Base-by-base conservation (phyloP, 2,113 vertebrate genomes). In the Eptesicus fuscus region DNA sequence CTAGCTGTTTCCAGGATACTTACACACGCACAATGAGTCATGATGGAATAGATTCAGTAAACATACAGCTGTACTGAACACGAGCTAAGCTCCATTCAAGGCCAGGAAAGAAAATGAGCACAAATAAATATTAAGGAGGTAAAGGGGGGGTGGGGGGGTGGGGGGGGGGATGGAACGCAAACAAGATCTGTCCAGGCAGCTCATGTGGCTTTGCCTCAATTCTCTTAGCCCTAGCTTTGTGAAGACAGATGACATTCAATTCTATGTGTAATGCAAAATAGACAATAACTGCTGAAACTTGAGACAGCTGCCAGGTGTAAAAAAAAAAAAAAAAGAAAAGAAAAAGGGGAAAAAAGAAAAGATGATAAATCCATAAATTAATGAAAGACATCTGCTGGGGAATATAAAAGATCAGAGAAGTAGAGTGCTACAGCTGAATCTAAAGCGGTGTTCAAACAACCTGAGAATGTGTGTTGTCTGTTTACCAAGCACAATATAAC, bases 281-380 rank as follows among this genome's bases (percentile, higher is more conserved):
- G 98, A 99, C 98, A 98, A 99, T 98, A 99, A 99, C 99, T 99
- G 98, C 98, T 99, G 99, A 99, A 99, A 99, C 98, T 98, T 99
- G 99, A 99, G 99, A 99, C 98, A 99, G 98, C 98, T 99, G 99
- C 99, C 99, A 99, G 99, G 99, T 99, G 99, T 99, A 99, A 99
- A 99, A 98, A 99, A 99, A 98, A 98, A 98, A 98, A 98, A 92
- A 91, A 94, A 93, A 98, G 98, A 98, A 97, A 98, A 97, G 91
- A 90, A 94, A 99, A 98, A 98, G 97, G 97, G 97, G 97, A 96
- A 92, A 96, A 97, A 99, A 98, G 98, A 98, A 98, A 98, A 98
- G 98, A 99, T 98, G 98, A 98, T 99, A 99, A 99, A 99, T 99
- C 99, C 99, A 99, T 99, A 99, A 99, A 99, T 99, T 99, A 99